Base-by-base conservation (phyloP, 2,797 vertebrate species). In the Cetoscarus ocellatus region DNA sequence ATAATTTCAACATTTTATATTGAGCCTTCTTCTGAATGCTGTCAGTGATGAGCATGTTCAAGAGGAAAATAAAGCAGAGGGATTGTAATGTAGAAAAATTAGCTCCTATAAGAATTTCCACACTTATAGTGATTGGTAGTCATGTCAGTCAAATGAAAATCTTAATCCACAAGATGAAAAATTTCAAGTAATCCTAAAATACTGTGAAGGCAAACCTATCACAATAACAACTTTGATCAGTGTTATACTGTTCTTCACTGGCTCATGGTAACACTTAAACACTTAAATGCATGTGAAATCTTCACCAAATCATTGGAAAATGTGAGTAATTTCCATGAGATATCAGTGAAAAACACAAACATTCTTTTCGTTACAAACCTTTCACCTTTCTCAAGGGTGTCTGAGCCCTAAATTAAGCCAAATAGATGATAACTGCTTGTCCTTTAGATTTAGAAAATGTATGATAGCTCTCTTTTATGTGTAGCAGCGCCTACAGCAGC, bases 401-500 rank as follows among this genome's bases (percentile, higher is more conserved):
- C 14, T 54, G 71, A 73, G 59, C 43, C 19, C 56, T 52, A 42
- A 53, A 43, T 57, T 27, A 11, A 69, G 71, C 48, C 79, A 66
- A 62, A 80, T 81, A 76, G 52, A 61, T 60, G 34, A 70, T 15
- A 64, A 51, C 63, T 78, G 54, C 74, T 73, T 80, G 75, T 59
- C 73, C 69, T 10, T 10, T 75, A 85, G 72, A 62, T 79, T 67
- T 84, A 83, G 61, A 62, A 61, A 48, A 61, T 15, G 42, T 65
- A 67, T 49, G 48, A 45, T 62, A 72, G 48, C 52, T 70, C 42
- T 67, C 60, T 75, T 71, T 49, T 47, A 79, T 64, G 77, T 86
- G 90, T 90, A 91, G 86, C 85, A 86, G 75, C 65, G 69, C 75
- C 73, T 75, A 57, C 69, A 75, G 68, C 77, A 82, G 72, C 80